These are phyloP conservation scores for Thereva nobilitata DNA, from an alignment of 2,888 invertebrate species.

Conservation along the genomic window DNA sequence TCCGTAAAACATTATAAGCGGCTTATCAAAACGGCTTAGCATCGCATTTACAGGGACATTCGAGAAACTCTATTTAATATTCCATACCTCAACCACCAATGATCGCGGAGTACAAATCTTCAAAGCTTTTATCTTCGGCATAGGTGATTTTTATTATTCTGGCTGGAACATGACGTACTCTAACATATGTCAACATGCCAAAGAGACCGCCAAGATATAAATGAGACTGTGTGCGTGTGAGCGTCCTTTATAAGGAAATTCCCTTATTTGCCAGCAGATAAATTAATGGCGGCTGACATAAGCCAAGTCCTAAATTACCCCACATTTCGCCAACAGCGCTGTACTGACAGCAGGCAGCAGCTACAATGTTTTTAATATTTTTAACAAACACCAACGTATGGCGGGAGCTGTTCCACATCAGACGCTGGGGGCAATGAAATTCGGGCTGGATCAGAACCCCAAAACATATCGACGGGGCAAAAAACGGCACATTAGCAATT, in stretches of 20 bases:
- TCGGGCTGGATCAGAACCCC: not conserved
- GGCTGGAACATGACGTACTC: no score
- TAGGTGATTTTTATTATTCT: no score
- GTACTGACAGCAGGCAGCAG: not conserved
- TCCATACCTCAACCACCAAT: no score
- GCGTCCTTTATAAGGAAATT: not conserved
- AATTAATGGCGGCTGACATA: slow-evolving; percentile 1
- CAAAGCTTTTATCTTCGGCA: no score
- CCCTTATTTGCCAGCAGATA: slow-evolving; percentile 5
- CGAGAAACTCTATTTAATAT: no score
- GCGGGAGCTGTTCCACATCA: not conserved
- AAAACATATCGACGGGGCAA: not conserved
- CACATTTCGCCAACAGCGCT: not conserved
- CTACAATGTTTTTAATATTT: slow-evolving; percentile 6
- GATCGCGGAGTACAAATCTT: no score
- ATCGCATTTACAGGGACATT: no score
- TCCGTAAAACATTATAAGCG: no score
- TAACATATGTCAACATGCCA: no score
- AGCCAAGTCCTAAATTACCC: not conserved
- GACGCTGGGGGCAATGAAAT: not conserved
- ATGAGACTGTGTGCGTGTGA: no score
- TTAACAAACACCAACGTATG: slow-evolving; percentile 1
- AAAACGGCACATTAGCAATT: slow-evolving; percentile 8
- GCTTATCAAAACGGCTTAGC: no score
- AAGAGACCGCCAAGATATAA: no score